These are phyloP conservation scores for Ornithoptera alexandrae DNA, from an alignment of 2,888 invertebrate species.

Conservation along the genomic window DNA sequence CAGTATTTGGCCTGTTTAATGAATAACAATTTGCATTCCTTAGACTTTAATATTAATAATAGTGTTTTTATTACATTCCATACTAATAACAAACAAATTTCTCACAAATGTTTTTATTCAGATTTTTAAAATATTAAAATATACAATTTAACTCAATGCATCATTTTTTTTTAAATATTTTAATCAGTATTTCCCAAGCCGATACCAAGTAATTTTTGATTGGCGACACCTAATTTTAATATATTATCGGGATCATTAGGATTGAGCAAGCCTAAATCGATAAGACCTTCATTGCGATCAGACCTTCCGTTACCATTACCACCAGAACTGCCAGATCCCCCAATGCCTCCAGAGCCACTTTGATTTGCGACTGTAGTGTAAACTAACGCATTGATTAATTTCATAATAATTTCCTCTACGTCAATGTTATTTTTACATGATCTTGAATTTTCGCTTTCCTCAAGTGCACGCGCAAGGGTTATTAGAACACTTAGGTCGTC, in stretches of 20 bases:
- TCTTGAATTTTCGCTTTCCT: slow-evolving; percentile 35
- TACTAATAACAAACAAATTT: too few relatives aligned
- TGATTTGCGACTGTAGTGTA: slow-evolving; percentile 44
- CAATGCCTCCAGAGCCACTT: slow-evolving; percentile 22
- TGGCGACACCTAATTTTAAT: slow-evolving; percentile 32
- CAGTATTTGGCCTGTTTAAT: too few relatives aligned
- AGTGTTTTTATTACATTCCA: too few relatives aligned
- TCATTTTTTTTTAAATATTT: neutral
- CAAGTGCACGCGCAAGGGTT: slow-evolving; percentile 37
- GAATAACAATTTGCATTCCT: too few relatives aligned
- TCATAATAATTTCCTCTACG: slow-evolving; percentile 58
- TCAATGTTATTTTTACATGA: slow-evolving; percentile 32
- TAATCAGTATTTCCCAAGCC: slow-evolving; percentile 31
- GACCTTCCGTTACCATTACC: slow-evolving; percentile 13
- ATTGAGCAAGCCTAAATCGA: slow-evolving; percentile 34
- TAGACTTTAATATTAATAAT: too few relatives aligned
- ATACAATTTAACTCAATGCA: too few relatives aligned
- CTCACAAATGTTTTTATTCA: too few relatives aligned
- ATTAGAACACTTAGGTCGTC: slow-evolving; percentile 38
- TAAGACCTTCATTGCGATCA: slow-evolving; percentile 29
- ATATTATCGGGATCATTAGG: slow-evolving; percentile 33
- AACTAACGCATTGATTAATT: slow-evolving; percentile 60
- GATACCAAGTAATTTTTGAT: slow-evolving; percentile 31
- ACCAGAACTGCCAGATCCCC: slow-evolving; percentile 29
- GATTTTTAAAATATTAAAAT: too few relatives aligned